Base-by-base conservation (phyloP, 2,113 vertebrate species). In the Polypterus bichir region DNA sequence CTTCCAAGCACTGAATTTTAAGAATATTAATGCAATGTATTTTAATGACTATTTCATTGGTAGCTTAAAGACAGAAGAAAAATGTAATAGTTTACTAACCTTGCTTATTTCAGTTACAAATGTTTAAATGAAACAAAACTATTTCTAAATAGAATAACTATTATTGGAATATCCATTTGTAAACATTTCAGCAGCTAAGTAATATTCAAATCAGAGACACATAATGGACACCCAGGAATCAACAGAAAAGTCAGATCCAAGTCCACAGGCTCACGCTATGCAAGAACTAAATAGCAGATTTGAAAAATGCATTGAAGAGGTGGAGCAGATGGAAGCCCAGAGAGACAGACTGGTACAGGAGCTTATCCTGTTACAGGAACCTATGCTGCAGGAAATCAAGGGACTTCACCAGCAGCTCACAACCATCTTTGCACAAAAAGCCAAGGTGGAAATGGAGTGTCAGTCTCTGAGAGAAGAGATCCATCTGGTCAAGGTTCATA, bases 401-500 rank as follows among this genome's bases (percentile, higher is more conserved):
- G 80, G 71, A 1, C 84, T 91, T 61, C 90, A 87, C 8, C 69
- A 79, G 65, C 83, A 91, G 73, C 82, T 92, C 60, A 78, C 83
- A 48, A 81, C 83, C 0, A 89, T 88, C 64, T 88, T 89, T 71
- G 79, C 77, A 67, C 82, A 82, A 65, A 79, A 91, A 4, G 89
- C 88, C 69, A 85, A 84, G 61, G 81, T 80, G n/a, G 86, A 85
- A 65, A 73, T 98, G 66, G 89, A 95, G 79, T 85, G 84, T 61
- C 88, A 90, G 57, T 86, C 70, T 62, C 71, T 95, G 49, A 75
- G 76, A 46, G 89, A 92, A 0, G 89, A 97, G 73, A 82, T 88
- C 48, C 75, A 82, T 1, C 80, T 77, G 67, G 81, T 92, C 64
- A 95, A 87, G 73, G 85, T 80, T 76, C 87, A 81, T 58, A 79